Base-by-base conservation (phyloP, 1,140 invertebrate species). In the Neomicropteryx cornuta region DNA sequence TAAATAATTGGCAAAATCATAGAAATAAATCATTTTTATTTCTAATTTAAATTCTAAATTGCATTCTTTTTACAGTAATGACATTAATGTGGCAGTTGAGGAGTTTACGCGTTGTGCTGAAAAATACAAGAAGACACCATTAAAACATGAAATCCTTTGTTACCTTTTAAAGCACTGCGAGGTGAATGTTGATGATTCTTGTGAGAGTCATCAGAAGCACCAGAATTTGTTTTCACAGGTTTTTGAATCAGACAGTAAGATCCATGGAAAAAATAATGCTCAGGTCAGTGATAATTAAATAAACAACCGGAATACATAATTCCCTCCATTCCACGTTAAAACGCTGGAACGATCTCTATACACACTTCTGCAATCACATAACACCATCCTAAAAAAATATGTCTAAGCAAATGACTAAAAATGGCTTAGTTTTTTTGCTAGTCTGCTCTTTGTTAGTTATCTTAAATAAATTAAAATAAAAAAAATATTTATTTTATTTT, bases 121-220 rank as follows among this genome's bases (percentile, higher is more conserved):
- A 3, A 55, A 65, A 28, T 68, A 74, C 43, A 63, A 61, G 22
- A 64, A 60, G 22, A 66, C 65, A 1, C 75, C 75, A 1, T 45
- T 74, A 8, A 68, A 70, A 46, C 61, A 75, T 38, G 72, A 75
- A 52, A 20, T 77, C 0, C 39, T 77, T 1, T 56, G 49, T 33
- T 47, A 43, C 38, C 51, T 75, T 24, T 31, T 72, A 3, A 41
- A 50, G 18, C 18, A 33, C 4, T 35, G 18, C 33, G 27, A 38
- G 0, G 53, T 62, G 51, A 51, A 52, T 13, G 57, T 58, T 5
- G 55, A 55, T 0, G 41, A 48, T 3, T 47, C 51, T 0, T 59
- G 56, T 31, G 50, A 58, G 0, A 47, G 31, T 20, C 55, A 54
- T 39, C 28, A 51, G 5, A 49, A 42, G 4, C 51, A 55, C 24